Conservation (phyloP, 2,797 vertebrate genomes). For the Cottoperca gobio region DNA sequence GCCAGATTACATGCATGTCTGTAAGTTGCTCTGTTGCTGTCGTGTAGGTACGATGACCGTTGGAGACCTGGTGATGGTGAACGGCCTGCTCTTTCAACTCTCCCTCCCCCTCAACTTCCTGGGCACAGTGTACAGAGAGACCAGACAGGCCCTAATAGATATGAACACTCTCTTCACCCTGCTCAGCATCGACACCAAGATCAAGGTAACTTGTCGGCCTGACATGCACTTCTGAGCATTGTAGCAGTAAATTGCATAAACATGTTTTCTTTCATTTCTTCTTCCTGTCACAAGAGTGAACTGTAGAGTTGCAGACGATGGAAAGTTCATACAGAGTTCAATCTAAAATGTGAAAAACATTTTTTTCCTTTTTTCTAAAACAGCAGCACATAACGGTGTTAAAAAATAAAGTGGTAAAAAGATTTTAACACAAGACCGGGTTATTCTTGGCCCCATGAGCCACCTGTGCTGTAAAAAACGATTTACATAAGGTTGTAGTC, state of each 20-base stretch:
- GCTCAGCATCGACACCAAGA: constrained; percentile 93
- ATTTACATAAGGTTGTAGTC: constrained; percentile 48
- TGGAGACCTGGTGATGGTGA: constrained; percentile 99
- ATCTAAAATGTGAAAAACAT: neutral
- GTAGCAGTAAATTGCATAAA: constrained; percentile 6
- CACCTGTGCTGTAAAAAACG: constrained; percentile 45
- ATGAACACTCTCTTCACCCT: constrained; percentile 98
- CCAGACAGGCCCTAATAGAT: constrained; percentile 97
- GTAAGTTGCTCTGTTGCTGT: constrained; percentile 27
- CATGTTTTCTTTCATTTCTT: neutral
- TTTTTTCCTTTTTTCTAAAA: neutral
- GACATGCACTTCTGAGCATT: constrained; percentile 14
- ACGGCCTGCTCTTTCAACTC: constrained; percentile 97
- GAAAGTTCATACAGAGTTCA: neutral
- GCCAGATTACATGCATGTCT: neutral
- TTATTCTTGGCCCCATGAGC: constrained; percentile 18
- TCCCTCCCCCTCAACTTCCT: constrained; percentile 98
- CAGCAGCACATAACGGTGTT: neutral
- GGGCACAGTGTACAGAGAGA: constrained; percentile 99
- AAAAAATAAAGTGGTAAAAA: constrained; percentile 11
- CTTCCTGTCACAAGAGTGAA: neutral
- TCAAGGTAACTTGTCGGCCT: constrained; percentile 89
- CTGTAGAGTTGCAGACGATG: neutral
- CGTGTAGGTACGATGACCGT: constrained; percentile 92
- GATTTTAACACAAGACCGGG: constrained; percentile 24